Conservation (phyloP, 2,797 vertebrate genomes). For the Morelia viridis region DNA sequence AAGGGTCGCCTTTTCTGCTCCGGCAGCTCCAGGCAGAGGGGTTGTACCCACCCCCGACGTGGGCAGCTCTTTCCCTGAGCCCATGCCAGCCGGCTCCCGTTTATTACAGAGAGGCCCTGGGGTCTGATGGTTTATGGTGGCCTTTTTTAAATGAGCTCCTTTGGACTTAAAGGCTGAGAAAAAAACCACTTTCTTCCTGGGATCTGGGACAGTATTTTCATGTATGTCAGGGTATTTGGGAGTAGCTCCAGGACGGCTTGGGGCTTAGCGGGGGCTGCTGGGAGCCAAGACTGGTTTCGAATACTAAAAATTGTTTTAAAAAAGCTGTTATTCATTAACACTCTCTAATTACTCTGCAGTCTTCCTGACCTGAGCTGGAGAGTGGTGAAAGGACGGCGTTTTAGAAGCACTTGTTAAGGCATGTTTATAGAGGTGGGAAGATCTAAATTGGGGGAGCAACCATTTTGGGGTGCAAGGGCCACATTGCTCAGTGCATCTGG, state of each 20-base stretch:
- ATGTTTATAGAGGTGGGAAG: not conserved
- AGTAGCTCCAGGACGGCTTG: not conserved
- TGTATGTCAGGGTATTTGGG: conserved; percentile 1
- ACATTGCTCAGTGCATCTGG: not conserved
- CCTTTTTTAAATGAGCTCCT: conserved; percentile 21
- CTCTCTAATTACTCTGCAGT: not conserved
- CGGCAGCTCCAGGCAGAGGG: not conserved
- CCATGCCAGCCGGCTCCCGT: not conserved
- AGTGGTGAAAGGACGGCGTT: not conserved
- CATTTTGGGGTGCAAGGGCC: not conserved
- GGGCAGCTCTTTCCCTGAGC: not conserved
- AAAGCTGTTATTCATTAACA: not conserved
- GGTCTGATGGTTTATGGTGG: not conserved
- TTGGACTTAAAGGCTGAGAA: not conserved
- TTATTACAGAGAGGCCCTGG: not conserved
- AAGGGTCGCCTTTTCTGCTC: not conserved
- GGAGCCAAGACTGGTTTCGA: not conserved
- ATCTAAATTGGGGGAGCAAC: not conserved
- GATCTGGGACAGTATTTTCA: not conserved
- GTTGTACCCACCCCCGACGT: not conserved
- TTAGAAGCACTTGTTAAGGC: not conserved
- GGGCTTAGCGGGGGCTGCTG: not conserved
- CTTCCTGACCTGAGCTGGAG: not conserved
- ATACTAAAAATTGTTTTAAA: not conserved
- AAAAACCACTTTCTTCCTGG: not conserved